A percentile compares a stretch with the other conserved stretches of the same genome.
phyloP scores from a whole-genome alignment of 2,797 vertebrate species.

The Jordanella pulchra region DNA sequence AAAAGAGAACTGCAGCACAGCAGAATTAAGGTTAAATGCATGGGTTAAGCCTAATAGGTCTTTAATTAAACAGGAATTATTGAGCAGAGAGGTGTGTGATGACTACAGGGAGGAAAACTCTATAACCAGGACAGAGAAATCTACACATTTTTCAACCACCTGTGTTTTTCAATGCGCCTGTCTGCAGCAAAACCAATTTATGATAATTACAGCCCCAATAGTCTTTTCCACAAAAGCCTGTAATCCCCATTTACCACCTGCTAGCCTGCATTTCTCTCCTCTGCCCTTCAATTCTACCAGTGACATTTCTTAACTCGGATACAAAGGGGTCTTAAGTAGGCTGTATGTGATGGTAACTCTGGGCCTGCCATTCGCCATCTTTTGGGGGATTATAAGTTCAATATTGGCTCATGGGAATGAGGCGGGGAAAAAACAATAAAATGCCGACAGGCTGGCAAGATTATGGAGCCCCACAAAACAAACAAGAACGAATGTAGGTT shows the following conservation, averaged over 20 bases:
- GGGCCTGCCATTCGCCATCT: slow-evolving; percentile 45
- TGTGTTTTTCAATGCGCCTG: slow-evolving; percentile 29
- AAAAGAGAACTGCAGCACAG: slow-evolving; percentile 40
- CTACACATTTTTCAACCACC: slow-evolving; percentile 6
- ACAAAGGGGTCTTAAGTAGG: slow-evolving; percentile 48
- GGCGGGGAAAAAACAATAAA: slow-evolving; percentile 47
- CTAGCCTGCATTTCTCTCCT: slow-evolving; percentile 37
- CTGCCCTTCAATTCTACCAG: slow-evolving; percentile 53
- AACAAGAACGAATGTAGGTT: slow-evolving; percentile 31
- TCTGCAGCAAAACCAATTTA: slow-evolving; percentile 52
- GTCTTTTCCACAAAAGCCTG: slow-evolving; percentile 44
- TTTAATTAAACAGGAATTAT: slow-evolving; percentile 63
- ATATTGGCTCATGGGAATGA: slow-evolving; percentile 44
- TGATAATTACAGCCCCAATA: slow-evolving; percentile 54
- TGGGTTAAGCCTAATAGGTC: slow-evolving; percentile 49
- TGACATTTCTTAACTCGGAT: slow-evolving; percentile 57
- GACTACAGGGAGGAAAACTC: slow-evolving; percentile 44
- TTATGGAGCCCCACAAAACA: slow-evolving; percentile 35
- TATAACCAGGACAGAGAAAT: slow-evolving; percentile 17
- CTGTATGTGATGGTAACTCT: slow-evolving; percentile 40
- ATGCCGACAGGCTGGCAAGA: slow-evolving; percentile 26
- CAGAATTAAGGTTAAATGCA: slow-evolving; percentile 32
- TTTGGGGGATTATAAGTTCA: slow-evolving; percentile 50
- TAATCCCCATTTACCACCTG: slow-evolving; percentile 50
- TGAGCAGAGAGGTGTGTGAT: slow-evolving; percentile 53